Evolutionary conservation across 2,113 vertebrate genomes (phyloP), one percentile per base, ranked within the genome.

Genomic region (Mormyrus lacerda): DNA sequence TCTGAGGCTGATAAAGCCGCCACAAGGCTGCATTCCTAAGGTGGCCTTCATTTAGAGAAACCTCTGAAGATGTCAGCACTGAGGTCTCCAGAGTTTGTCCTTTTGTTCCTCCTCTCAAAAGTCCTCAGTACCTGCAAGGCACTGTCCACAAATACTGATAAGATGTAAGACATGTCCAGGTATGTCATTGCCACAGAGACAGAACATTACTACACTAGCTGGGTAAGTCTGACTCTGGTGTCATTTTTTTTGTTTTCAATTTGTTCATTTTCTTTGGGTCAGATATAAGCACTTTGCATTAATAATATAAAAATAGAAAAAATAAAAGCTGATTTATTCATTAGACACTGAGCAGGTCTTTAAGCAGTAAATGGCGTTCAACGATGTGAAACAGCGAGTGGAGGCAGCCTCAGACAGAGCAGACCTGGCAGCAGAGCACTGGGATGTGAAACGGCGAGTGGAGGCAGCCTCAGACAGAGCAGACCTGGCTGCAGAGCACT

Each of bases 1-100:
- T 44, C 35, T 15, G 51, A 35, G 31, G 35, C n/a, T 4, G 73
- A 90, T 90, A 88, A 87, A 89, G 87, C 44, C 73, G 55, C 65
- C 85, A 55, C 61, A 47, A 76, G 89, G 61, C 58, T 76, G 76
- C 48, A 87, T 61, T 51, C 89, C 76, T 21, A 53, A 58, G 31
- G 55, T 27, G 27, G 61, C 44, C 85, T 73, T 89, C 45, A 45
- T 85, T 85, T 76, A 58, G 42, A 83, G 89, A 21, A 87, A 45
- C 55, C 53, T 45, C 55, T 21, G 87, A 86, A 87, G 87, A 27
- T 65, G 2, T 44, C 35, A 8, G 24, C 11, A 19, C 87, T 9
- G 42, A 31, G 31, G 55, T 87, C n/a, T 87, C 35, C 17, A 50
- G 39, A 39, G 55, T 65, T 42, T 61, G 35, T 58, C 17, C 19